phyloP scores from a whole-genome alignment of 2,113 vertebrate species.

The Irena cyanogastra region DNA sequence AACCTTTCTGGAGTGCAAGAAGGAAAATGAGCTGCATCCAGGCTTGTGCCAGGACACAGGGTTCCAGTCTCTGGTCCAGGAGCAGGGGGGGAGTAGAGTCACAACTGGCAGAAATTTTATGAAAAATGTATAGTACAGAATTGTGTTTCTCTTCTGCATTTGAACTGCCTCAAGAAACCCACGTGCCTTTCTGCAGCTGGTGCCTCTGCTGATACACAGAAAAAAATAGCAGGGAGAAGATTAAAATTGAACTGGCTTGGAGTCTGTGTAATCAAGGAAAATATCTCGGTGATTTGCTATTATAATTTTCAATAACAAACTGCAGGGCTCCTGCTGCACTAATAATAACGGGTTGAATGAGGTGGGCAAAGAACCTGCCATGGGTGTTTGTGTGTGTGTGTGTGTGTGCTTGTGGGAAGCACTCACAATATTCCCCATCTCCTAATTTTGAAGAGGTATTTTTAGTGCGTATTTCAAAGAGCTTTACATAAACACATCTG shows the following conservation, averaged over 20 bases:
- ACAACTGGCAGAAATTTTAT: neutral
- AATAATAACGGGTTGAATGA: conserved; percentile 57
- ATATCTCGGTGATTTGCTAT: conserved; percentile 72
- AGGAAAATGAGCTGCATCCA: neutral
- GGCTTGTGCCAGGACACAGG: neutral
- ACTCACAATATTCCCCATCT: conserved; percentile 34
- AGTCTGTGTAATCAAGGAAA: conserved; percentile 74
- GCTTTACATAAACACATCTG: conserved; percentile 70
- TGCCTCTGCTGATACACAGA: conserved; percentile 57
- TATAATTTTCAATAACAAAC: conserved; percentile 73
- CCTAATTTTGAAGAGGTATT: conserved; percentile 72
- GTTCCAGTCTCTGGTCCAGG: too few species aligned
- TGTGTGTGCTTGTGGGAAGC: conserved; percentile 29
- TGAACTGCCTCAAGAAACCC: conserved; percentile 39
- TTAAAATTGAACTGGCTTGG: conserved; percentile 33
- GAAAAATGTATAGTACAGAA: conserved; percentile 6
- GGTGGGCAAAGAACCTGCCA: conserved; percentile 36
- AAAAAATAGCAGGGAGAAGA: conserved; percentile 34
- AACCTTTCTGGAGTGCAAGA: neutral
- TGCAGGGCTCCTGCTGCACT: conserved; percentile 63
- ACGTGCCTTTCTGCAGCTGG: conserved; percentile 61
- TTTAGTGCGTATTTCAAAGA: conserved; percentile 66
- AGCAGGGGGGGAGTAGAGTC: neutral
- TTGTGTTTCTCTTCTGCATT: conserved; percentile 18
- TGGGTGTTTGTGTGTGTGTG: neutral